These are phyloP conservation scores for Pygoscelis adeliae DNA, from an alignment of 2,113 vertebrate genomes.

Conservation along the genomic window DNA sequence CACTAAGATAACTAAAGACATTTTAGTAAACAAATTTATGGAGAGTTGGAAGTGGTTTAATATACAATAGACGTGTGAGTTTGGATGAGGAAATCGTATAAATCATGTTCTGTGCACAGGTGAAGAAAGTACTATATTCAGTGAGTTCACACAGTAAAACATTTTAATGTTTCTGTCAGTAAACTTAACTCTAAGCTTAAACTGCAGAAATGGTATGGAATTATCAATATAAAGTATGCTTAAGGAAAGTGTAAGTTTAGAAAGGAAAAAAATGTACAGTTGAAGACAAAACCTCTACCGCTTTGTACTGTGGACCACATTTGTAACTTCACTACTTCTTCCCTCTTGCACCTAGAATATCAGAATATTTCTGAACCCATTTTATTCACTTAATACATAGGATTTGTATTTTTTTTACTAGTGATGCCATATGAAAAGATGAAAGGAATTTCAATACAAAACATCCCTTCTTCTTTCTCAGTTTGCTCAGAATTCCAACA, in stretches of 20 bases:
- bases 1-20: neutral
- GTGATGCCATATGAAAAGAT: neutral
- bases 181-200: neutral
- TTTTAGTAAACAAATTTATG: neutral
- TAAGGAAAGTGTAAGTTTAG: neutral
- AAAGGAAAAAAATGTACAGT: neutral
- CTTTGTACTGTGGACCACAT: neutral
- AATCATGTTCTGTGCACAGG: neutral
- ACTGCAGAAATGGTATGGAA: neutral
- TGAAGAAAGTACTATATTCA: neutral
- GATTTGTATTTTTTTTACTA: neutral
- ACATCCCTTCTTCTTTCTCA: neutral
- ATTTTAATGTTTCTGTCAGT: slow-evolving; percentile 21
- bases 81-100: neutral
- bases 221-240: neutral
- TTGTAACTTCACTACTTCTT: neutral
- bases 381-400: neutral
- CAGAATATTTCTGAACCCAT: neutral
- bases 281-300: neutral
- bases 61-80: neutral
- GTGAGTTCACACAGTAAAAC: neutral
- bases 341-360: neutral
- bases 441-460: neutral
- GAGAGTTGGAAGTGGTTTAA: neutral
- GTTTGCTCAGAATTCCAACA: neutral